Evolutionary conservation across 2,888 invertebrate genomes (phyloP).

Genomic region (Dexiosoma caninum): DNA sequence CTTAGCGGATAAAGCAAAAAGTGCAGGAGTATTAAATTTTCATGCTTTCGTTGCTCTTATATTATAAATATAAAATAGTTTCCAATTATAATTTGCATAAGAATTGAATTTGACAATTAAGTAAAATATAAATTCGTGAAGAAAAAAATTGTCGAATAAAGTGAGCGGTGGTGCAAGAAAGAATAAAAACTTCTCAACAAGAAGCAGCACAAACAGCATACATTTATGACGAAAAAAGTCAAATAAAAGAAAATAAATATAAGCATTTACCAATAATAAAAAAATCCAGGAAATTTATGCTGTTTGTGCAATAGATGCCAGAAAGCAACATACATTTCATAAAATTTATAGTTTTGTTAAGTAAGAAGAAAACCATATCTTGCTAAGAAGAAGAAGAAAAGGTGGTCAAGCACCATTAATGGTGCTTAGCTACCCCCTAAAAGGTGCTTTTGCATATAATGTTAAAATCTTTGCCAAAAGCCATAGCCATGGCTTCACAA

Average conservation of each 20-base stretch:
- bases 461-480: slow-evolving; percentile 18
- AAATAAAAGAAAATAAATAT: slow-evolving; percentile 36
- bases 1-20: slow-evolving; percentile 56
- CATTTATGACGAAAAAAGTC: slow-evolving; percentile 54
- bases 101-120: slow-evolving; percentile 1
- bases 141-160: slow-evolving; percentile 44
- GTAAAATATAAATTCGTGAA: background rate
- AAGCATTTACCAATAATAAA: slow-evolving; percentile 40
- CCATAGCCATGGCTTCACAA: slow-evolving; percentile 30
- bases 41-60: background rate
- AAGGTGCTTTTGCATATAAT: slow-evolving; percentile 44
- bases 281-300: slow-evolving; percentile 9
- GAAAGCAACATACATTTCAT: slow-evolving; percentile 7
- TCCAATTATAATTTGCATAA: background rate
- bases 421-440: slow-evolving; percentile 48
- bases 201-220: slow-evolving; percentile 59
- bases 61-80: background rate
- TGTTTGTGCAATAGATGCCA: slow-evolving; percentile 39
- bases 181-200: slow-evolving; percentile 49
- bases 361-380: slow-evolving; percentile 15
- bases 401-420: slow-evolving; percentile 50
- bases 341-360: background rate
- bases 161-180: slow-evolving; percentile 63
- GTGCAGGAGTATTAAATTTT: slow-evolving; percentile 33
- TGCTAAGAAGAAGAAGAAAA: slow-evolving; percentile 32